Evolutionary conservation across 2,888 invertebrate species (phyloP).

Genomic region (Mesoligia furuncula): DNA sequence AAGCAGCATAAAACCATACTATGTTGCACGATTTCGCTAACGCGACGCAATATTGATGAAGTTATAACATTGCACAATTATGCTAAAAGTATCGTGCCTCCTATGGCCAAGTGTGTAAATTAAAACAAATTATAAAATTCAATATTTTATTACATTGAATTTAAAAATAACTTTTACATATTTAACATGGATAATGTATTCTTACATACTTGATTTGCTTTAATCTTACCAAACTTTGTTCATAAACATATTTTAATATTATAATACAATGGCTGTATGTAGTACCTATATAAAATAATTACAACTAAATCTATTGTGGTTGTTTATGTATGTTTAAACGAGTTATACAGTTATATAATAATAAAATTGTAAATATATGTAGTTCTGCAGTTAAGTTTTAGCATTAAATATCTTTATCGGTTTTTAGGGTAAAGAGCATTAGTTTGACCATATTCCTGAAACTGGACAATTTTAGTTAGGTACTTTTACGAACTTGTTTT

Average conservation of each 20-base stretch:
- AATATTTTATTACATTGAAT: conserved; percentile 82
- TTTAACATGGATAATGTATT: conserved; percentile 68
- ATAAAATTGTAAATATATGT: conserved; percentile 58
- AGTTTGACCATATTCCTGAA: conserved; percentile 19
- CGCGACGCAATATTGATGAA: too few relatives aligned
- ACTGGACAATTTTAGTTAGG: background rate
- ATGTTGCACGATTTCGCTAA: too few relatives aligned
- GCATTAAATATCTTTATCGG: conserved; percentile 25
- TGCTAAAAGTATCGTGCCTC: too few relatives aligned
- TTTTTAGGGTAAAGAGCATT: conserved; percentile 12
- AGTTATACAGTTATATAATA: conserved; percentile 35
- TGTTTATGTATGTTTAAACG: conserved; percentile 41
- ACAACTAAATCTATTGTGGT: conserved; percentile 49
- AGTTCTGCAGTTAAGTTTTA: conserved; percentile 59
- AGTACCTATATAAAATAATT: conserved; percentile 53
- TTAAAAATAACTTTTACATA: conserved; percentile 81
- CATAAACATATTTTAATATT: conserved; percentile 74
- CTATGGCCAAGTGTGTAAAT: background rate
- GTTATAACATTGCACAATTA: too few relatives aligned
- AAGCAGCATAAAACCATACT: too few relatives aligned
- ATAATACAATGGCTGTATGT: conserved; percentile 73
- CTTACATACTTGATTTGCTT: conserved; percentile 71
- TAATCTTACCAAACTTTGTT: conserved; percentile 81
- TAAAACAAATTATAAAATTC: conserved; percentile 60
- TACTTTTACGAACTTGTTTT: conserved; percentile 3